Base-by-base conservation (phyloP, 2,888 invertebrate species). In the Anarsia innoxiella region DNA sequence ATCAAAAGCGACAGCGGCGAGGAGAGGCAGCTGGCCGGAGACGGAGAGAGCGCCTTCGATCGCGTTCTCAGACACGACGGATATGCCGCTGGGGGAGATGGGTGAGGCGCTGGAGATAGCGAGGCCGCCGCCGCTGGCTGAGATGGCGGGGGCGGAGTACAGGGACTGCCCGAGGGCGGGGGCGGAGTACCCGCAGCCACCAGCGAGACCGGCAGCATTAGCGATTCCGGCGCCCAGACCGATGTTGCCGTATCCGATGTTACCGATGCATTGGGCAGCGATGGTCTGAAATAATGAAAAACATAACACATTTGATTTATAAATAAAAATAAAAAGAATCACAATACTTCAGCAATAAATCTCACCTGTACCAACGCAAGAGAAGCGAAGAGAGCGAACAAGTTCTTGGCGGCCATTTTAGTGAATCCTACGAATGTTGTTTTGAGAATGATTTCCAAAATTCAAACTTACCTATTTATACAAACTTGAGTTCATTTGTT, bases 21-120 rank as follows among this genome's bases (percentile, higher is more conserved):
- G 15, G 42, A 59, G 55, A 0, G 57, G 59, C 30, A 56, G 32
- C 29, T 53, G 44, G 10, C 58, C 60, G 1, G 41, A 43, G 0
- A 58, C 50, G 2, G 31, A 30, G 9, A 61, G 13, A 1, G 47
- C 41, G 0, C 61, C 61, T 27, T 56, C 54, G 11, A 59, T 57
- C 1, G 47, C 43, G 36, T 58, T 56, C 12, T 59, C 60, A 23
- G 59, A 53, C 1, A 49, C 13, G 2, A 59, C 45, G 1, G 51
- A 45, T 8, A 60, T 45, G 10, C 59, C 57, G 29, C 41, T 46
- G 3, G 59, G 52, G n/a, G 51, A 26, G 23, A 46, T 39, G 2
- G 53, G 50, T 5, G 57, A 56, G 1, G 49, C 11, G 36, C 46
- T 41, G 31, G 36, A 26, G 12, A 46, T 34, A 10, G 35, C 26